Evolutionary conservation across 64 coral and sea anemone genomes (phyloP), one percentile per base, ranked within the genome.

Genomic region (Acropora yongei): DNA sequence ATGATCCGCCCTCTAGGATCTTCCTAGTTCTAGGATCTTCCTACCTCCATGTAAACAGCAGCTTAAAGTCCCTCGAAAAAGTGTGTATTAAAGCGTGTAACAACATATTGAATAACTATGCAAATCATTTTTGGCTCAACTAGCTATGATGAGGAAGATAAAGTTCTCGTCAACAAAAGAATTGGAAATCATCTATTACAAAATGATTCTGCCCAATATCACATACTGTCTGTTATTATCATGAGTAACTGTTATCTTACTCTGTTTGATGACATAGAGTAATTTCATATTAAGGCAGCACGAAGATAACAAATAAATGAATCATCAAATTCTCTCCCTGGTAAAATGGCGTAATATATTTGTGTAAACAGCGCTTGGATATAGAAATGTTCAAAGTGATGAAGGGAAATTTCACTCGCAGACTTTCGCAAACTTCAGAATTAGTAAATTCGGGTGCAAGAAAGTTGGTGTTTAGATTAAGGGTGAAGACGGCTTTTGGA

Each of bases 121-220:
- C 39, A 66, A 84, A 84, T 63, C n/a, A 7, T 74, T 74, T 10
- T 74, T 30, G 16, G 71, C 71, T 74, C 71, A 74, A 42, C 71
- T 74, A 39, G n/a, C 18, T 74, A 63, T 14, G 40, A 40, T 74
- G n/a, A 39, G n/a, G n/a, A 74, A 39, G 71, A 74, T 30, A 30
- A 74, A 42, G 41, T 74, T 20, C n/a, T 42, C 41, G n/a, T 10
- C n/a, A 5, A 74, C 3, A 13, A 74, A 74, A 14, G 9, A 63
- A 1, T 63, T 63, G 58, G 58, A 63, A 63, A 63, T 0, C 12
- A 63, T 63, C 58, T 63, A 63, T 14, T 63, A 13, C 12, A 63
- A 63, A 63, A 63, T 8, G 58, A 11, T 63, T 63, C 58, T 63
- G 58, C 58, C 58, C 8, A 63, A 12, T 14, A 63, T 63, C 71